Conservation (phyloP, 2,113 vertebrate species). For the Engystomops pustulosus region DNA sequence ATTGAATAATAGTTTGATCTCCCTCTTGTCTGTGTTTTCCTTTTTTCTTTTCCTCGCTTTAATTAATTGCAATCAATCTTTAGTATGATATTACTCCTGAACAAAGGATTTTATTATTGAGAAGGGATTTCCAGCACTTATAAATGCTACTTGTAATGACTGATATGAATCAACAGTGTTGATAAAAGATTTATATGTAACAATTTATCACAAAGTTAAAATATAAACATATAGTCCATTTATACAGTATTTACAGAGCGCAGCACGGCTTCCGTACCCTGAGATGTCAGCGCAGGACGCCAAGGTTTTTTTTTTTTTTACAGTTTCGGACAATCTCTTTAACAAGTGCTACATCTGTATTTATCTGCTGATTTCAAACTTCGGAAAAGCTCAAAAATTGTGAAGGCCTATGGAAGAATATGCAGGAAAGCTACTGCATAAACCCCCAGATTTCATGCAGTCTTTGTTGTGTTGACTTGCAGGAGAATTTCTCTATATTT, state of each 20-base stretch:
- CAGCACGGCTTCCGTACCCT: not conserved
- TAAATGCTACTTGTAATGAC: constrained; percentile 49
- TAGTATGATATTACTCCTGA: constrained; percentile 51
- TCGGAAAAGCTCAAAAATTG: too few relatives aligned
- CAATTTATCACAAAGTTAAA: constrained; percentile 23
- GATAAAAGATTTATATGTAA: constrained; percentile 47
- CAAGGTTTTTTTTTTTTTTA: too few relatives aligned
- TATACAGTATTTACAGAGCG: not conserved
- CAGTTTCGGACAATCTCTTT: too few relatives aligned
- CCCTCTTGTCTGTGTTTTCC: constrained; percentile 37
- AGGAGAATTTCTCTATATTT: too few relatives aligned
- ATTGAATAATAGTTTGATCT: constrained; percentile 45
- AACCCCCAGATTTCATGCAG: too few relatives aligned
- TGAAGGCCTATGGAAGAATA: too few relatives aligned
- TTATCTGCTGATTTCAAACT: too few relatives aligned
- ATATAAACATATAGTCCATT: constrained; percentile 10
- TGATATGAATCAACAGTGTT: constrained; percentile 48
- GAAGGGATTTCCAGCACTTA: constrained; percentile 48
- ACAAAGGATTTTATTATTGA: constrained; percentile 54
- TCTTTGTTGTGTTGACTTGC: too few relatives aligned
- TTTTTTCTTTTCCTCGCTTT: constrained; percentile 34
- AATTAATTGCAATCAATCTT: constrained; percentile 60
- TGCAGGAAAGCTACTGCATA: too few relatives aligned
- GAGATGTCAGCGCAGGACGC: too few relatives aligned
- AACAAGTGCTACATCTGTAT: too few relatives aligned